These are phyloP conservation scores for Agonopterix arenella DNA, from an alignment of 2,888 invertebrate genomes.

Conservation along the genomic window DNA sequence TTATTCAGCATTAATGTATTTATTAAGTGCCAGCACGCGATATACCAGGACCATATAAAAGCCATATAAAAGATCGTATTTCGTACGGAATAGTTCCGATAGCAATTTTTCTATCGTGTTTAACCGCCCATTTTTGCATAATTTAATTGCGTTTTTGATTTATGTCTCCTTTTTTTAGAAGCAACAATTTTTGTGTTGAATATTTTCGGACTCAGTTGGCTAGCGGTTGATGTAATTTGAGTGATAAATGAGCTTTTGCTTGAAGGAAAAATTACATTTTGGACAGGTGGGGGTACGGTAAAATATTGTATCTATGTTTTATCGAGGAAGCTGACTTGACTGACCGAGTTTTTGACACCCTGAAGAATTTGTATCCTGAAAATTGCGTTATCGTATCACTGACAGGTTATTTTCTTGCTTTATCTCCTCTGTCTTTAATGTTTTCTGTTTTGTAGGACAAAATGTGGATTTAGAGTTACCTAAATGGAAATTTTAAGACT, in stretches of 20 bases:
- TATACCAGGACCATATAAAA: constrained; percentile 2
- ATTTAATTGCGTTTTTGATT: constrained; percentile 47
- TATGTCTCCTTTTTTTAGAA: constrained; percentile 19
- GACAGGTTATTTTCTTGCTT: no score
- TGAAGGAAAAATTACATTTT: not conserved
- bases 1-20: constrained; percentile 44
- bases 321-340: no score
- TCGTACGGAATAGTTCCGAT: not conserved
- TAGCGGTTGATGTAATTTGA: not conserved
- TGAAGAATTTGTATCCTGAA: no score
- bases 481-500: no score
- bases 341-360: no score
- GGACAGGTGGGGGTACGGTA: not conserved
- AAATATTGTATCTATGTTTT: no score
- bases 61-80: not conserved
- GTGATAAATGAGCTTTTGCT: not conserved
- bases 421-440: no score
- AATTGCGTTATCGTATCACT: no score
- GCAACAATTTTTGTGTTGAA: not conserved
- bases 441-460: no score
- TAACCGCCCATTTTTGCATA: constrained; percentile 29
- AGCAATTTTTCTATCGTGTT: constrained; percentile 23
- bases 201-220: not conserved
- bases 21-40: constrained; percentile 51
- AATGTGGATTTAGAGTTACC: no score